Evolutionary conservation across 92 coral and sea anemone species (phyloP), one percentile per base, ranked within the genome.

Genomic region (Muricea muricata): DNA sequence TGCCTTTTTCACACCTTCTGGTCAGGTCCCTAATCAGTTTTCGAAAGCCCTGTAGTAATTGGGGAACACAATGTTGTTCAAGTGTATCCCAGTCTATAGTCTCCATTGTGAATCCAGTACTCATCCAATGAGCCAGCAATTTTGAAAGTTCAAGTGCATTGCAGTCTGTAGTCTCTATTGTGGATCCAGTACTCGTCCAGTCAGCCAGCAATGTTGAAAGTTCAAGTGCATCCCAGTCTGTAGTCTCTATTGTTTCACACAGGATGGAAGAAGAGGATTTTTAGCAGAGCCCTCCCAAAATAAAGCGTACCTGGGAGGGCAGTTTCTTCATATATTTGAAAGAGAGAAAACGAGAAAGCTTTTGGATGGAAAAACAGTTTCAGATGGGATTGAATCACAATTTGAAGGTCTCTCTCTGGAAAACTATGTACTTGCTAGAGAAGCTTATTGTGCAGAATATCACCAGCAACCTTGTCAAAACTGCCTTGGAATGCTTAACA

Each of bases 401-500:
- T 78, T 78, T 57, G 83, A 78, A 55, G 69, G 69, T 14, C 40
- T 78, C 1, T 78, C 71, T 4, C 23, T 78, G 28, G 50, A 3
- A 1, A 28, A 78, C 8, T 78, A 57, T 55, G 20, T 55, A 3
- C 0, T 25, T 30, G 48, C 69, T 1, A 55, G 69, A 78, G 70
- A 78, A 24, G 13, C 26, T 5, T 11, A 10, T 9, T 78, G 83
- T 30, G 18, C 8, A 4, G 23, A 0, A 0, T 7, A 52, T 3
- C 83, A 78, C 35, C 11, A 13, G 5, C 83, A 78, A 21, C 71
- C 83, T 31, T 78, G 83, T 78, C 1, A 78, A 56, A 42, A 56
- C 0, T 78, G 83, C 20, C 68, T 78, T 29, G 83, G 83, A 24
- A 10, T 78, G 50, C 46, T 78, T 0, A 54, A 78, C 50, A 71